Evolutionary conservation across 1,140 invertebrate species (phyloP).

Genomic region (Caenorhabditis tropicalis): DNA sequence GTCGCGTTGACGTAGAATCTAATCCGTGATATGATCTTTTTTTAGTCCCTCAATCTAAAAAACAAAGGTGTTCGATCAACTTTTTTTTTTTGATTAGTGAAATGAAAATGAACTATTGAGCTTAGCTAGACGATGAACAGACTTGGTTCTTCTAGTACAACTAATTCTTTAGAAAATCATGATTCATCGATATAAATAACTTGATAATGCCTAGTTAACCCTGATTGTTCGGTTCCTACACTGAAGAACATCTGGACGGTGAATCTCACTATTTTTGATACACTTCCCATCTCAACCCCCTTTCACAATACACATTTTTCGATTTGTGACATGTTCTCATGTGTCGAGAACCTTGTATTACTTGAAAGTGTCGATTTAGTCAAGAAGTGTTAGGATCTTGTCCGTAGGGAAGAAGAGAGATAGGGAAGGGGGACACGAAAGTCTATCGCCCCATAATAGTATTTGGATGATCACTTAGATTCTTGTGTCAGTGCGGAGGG

Average conservation of each 20-base stretch:
- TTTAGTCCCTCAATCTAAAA: too few species aligned
- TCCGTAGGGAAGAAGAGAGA: not conserved
- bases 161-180: too few species aligned
- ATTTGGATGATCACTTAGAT: conserved; percentile 45
- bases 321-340: conserved; percentile 15
- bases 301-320: not conserved
- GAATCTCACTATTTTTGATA: not conserved
- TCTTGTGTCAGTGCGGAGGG: conserved; percentile 32
- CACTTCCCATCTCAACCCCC: not conserved
- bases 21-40: too few species aligned
- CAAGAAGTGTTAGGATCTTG: conserved; percentile 23
- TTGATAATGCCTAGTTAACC: not conserved
- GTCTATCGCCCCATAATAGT: conserved; percentile 43
- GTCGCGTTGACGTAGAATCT: too few species aligned
- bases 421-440: not conserved
- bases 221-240: not conserved
- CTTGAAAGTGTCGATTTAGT: conserved; percentile 40
- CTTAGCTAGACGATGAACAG: too few species aligned
- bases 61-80: too few species aligned
- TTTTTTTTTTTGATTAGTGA: too few species aligned
- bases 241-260: not conserved
- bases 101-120: too few species aligned
- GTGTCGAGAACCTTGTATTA: not conserved
- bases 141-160: too few species aligned
- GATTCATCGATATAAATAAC: too few species aligned